Percentiles rank a stretch among this genome's conserved stretches.
Conservation (phyloP, 2,113 vertebrate genomes). For the Perca flavescens region DNA sequence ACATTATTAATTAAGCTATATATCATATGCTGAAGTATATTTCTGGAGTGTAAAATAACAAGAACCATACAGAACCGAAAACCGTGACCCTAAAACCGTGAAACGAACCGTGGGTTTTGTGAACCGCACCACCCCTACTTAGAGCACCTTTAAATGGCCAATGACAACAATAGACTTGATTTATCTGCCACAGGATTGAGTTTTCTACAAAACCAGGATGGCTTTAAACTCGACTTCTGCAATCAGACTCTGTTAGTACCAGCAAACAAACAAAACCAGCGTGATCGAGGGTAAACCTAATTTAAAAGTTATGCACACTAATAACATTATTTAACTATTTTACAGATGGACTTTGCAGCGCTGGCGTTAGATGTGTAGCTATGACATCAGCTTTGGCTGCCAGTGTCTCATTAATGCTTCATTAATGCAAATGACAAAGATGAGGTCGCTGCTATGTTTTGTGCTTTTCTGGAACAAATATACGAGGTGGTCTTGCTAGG, state of each 20-base stretch:
- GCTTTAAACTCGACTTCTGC: no score
- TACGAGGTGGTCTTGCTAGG: not conserved
- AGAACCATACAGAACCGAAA: no score
- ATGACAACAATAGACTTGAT: not conserved
- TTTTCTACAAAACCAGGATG: no score
- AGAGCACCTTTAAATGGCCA: no score
- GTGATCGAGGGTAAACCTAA: no score
- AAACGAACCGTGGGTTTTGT: no score
- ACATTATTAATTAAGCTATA: no score
- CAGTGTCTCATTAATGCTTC: not conserved
- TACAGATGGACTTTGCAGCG: constrained; percentile 10
- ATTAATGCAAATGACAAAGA: constrained; percentile 19
- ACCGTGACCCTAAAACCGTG: no score
- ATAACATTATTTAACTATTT: not conserved
- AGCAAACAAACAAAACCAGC: no score
- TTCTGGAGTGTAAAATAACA: no score
- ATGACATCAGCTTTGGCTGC: constrained; percentile 25
- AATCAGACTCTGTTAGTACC: not conserved
- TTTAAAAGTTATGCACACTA: not conserved
- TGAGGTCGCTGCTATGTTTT: constrained; percentile 15
- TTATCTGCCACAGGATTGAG: not conserved
- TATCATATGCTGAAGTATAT: no score
- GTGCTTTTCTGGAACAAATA: not conserved
- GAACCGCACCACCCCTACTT: no score
- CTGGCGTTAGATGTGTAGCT: not conserved